Evolutionary conservation across 2,797 vertebrate genomes (phyloP), one percentile per base, ranked within the genome.

Genomic region (Otolemur crassicaudatus): DNA sequence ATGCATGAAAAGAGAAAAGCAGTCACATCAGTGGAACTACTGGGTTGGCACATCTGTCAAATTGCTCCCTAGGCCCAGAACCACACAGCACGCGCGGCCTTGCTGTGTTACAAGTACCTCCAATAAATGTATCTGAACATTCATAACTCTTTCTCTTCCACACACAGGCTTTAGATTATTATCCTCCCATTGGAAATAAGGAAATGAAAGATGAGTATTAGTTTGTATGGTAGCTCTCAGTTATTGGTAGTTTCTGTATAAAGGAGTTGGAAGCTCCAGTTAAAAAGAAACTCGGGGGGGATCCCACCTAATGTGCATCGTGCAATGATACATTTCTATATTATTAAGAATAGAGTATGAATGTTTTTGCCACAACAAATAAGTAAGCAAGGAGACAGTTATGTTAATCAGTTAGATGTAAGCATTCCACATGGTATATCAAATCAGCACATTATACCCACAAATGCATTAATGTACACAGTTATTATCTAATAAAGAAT

Each of bases 81-180:
- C 8, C 46, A 6, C 3, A 0, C 0, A 83, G 22, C 20, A n/a
- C 8, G 9, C 5, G 8, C 8, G 27, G 19, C 7, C 7, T 60
- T 83, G 19, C 20, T 17, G 7, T 7, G 31, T 60, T 56, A 20
- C 3, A n/a, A 10, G 20, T 25, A 17, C n/a, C 16, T 60, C 22
- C 43, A 83, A 12, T 12, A 4, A 92, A 43, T 43, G 2, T 67
- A 46, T 75, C 43, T 72, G 2, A 88, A 40, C 69, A 27, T 73
- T 75, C 3, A n/a, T 37, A 81, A 76, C 3, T 3, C 10, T 87
- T 90, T 87, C 20, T 88, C 34, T 63, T 81, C 63, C 43, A 72
- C 69, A 31, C 20, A 43, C 25, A 93, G 53, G 7, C 61, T 84
- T 69, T 75, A 70, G 23, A 56, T 31, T 63, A 69, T 84, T 40